phyloP scores from a whole-genome alignment of 2,797 vertebrate species.

The Periophthalmus magnuspinnatus region DNA sequence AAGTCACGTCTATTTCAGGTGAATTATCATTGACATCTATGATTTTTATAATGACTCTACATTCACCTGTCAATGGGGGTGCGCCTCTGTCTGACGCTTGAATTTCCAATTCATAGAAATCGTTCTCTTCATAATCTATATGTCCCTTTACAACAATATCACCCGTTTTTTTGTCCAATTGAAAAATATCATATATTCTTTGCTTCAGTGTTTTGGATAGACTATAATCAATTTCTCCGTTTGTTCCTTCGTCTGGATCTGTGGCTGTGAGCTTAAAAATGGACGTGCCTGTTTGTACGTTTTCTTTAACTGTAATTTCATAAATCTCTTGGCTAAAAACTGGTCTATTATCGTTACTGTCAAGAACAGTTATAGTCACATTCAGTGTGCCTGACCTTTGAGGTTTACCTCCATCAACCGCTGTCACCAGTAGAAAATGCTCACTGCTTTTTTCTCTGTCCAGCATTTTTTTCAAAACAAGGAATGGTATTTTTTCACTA shows the following conservation, averaged over 20 bases:
- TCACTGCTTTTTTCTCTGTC: slow-evolving; percentile 55
- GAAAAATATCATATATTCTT: slow-evolving; percentile 43
- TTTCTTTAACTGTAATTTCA: slow-evolving; percentile 40
- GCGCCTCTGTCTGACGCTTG: slow-evolving; percentile 45
- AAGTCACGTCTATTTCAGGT: slow-evolving; percentile 73
- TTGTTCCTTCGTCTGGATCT: slow-evolving; percentile 65
- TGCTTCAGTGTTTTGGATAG: no score
- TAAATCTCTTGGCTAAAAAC: slow-evolving; percentile 53
- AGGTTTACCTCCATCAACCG: slow-evolving; percentile 52
- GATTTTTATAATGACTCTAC: slow-evolving; percentile 55
- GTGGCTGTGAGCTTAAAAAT: slow-evolving; percentile 52
- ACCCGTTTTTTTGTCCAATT: slow-evolving; percentile 49
- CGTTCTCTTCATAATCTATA: slow-evolving; percentile 57
- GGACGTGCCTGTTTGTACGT: no score
- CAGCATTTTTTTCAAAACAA: slow-evolving; percentile 72
- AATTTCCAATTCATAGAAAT: slow-evolving; percentile 43
- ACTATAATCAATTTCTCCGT: slow-evolving; percentile 56
- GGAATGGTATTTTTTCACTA: slow-evolving; percentile 69
- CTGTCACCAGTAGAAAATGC: slow-evolving; percentile 34
- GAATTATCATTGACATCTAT: slow-evolving; percentile 73
- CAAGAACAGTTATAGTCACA: slow-evolving; percentile 57
- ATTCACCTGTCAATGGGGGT: slow-evolving; percentile 30
- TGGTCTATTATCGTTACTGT: slow-evolving; percentile 56
- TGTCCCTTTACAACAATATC: slow-evolving; percentile 47
- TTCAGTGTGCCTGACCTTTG: slow-evolving; percentile 47